Percentiles rank a stretch among this genome's conserved stretches.
Conservation (phyloP, 2,113 vertebrate species). For the Rhizomys pruinosus region DNA sequence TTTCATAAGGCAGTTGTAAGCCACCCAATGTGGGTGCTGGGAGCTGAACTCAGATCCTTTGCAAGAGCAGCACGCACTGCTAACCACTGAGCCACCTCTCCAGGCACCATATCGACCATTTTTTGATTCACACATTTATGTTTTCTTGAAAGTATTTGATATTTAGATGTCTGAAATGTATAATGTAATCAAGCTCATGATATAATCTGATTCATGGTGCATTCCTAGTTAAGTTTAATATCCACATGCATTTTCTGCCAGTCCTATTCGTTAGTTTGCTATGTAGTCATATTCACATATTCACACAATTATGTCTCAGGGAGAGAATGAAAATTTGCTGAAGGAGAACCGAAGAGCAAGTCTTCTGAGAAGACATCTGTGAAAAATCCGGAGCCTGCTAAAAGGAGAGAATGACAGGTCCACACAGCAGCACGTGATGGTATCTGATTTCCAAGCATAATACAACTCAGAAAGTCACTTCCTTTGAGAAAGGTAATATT, state of each 20-base stretch:
- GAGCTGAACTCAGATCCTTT: no score
- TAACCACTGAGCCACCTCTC: no score
- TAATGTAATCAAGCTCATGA: not conserved
- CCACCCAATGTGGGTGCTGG: no score
- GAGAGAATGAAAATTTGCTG: slow-evolving; percentile 24
- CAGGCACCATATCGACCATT: not conserved
- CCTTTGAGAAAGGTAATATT: slow-evolving; percentile 26
- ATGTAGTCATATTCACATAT: not conserved
- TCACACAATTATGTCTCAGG: not conserved
- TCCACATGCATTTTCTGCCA: not conserved
- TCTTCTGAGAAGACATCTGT: not conserved
- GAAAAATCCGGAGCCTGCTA: not conserved
- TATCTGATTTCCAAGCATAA: slow-evolving; percentile 45
- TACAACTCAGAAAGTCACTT: slow-evolving; percentile 39
- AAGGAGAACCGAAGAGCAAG: slow-evolving; percentile 15
- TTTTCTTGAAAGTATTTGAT: not conserved
- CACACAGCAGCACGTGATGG: not conserved
- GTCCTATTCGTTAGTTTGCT: slow-evolving; percentile 37
- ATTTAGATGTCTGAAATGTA: slow-evolving; percentile 15
- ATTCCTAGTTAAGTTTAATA: not conserved
- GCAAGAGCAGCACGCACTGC: no score
- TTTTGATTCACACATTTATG: slow-evolving; percentile 3
- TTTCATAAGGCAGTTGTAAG: no score
- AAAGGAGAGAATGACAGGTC: not conserved
- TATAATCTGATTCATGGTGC: not conserved